Conservation (phyloP, 2,888 invertebrate species). For the Drosophila paranaensis region DNA sequence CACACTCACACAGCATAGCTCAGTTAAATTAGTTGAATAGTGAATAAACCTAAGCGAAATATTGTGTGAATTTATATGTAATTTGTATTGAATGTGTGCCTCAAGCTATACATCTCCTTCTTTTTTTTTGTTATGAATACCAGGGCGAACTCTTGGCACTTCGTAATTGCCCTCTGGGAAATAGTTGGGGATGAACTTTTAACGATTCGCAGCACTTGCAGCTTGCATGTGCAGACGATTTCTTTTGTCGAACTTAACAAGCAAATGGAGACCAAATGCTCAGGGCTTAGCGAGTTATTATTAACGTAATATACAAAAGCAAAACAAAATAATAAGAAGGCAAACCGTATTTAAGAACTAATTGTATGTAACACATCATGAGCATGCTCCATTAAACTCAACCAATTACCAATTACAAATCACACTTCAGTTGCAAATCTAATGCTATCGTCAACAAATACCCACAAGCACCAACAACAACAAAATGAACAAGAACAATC, state of each 20-base stretch:
- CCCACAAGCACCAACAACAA: constrained; percentile 33
- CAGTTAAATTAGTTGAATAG: constrained; percentile 45
- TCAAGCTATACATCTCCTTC: constrained; percentile 55
- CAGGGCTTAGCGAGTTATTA: constrained; percentile 79
- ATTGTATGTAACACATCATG: constrained; percentile 74
- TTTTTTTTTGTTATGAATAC: constrained; percentile 48
- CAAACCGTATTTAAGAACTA: constrained; percentile 64
- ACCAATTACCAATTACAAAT: constrained; percentile 25
- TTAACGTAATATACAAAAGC: constrained; percentile 51
- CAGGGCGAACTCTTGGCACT: constrained; percentile 35
- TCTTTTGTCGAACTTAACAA: constrained; percentile 77
- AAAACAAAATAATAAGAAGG: constrained; percentile 27
- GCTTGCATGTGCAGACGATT: constrained; percentile 47
- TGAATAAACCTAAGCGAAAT: constrained; percentile 29
- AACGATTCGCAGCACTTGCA: constrained; percentile 43
- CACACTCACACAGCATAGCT: constrained; percentile 28
- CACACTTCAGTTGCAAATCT: constrained; percentile 54
- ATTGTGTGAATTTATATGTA: constrained; percentile 58
- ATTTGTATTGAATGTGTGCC: constrained; percentile 83
- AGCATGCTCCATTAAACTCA: constrained; percentile 74
- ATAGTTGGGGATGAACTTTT: constrained; percentile 65
- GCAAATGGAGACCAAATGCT: constrained; percentile 82
- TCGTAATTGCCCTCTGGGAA: constrained; percentile 44
- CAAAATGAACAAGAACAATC: constrained; percentile 65
- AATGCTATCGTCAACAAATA: constrained; percentile 39